Conservation (phyloP, 2,113 vertebrate genomes). For the Girardinichthys multiradiatus region DNA sequence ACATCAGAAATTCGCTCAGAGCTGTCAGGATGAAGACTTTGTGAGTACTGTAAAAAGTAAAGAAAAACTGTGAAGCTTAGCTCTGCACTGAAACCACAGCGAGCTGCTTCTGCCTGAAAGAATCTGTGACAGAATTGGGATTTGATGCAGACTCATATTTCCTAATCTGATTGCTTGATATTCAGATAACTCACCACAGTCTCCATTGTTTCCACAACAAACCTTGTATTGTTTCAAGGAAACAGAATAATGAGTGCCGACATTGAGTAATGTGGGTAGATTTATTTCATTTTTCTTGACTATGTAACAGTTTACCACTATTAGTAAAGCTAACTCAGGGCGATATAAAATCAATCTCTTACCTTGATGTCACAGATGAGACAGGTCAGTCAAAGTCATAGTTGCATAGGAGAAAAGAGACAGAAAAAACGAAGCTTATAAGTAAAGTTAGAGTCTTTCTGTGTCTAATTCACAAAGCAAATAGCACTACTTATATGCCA, state of each 20-base stretch:
- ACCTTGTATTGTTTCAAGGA: conserved; percentile 16
- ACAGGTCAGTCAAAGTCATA: conserved; percentile 10
- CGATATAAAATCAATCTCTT: conserved; percentile 43
- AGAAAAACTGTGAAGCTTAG: conserved; percentile 41
- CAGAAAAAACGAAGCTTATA: conserved; percentile 13
- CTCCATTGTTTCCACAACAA: neutral
- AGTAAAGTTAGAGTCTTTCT: conserved; percentile 27
- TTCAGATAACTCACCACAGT: neutral
- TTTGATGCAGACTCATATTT: conserved; percentile 6
- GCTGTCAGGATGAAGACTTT: conserved; percentile 51
- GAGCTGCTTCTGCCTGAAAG: conserved; percentile 16
- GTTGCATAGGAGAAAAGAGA: conserved; percentile 26
- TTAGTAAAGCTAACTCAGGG: neutral
- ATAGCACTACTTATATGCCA: neutral
- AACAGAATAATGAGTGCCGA: conserved; percentile 2
- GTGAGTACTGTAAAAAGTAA: conserved; percentile 23
- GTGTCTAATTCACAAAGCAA: neutral
- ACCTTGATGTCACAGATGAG: conserved; percentile 53
- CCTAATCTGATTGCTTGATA: conserved; percentile 1
- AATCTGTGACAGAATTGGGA: conserved; percentile 36
- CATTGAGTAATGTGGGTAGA: neutral
- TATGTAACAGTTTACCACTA: neutral
- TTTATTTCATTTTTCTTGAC: neutral
- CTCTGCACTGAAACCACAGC: conserved; percentile 9
- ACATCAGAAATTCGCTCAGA: conserved; percentile 56